Base-by-base conservation (phyloP, 1,140 invertebrate genomes). In the Leptinotarsa defecta region DNA sequence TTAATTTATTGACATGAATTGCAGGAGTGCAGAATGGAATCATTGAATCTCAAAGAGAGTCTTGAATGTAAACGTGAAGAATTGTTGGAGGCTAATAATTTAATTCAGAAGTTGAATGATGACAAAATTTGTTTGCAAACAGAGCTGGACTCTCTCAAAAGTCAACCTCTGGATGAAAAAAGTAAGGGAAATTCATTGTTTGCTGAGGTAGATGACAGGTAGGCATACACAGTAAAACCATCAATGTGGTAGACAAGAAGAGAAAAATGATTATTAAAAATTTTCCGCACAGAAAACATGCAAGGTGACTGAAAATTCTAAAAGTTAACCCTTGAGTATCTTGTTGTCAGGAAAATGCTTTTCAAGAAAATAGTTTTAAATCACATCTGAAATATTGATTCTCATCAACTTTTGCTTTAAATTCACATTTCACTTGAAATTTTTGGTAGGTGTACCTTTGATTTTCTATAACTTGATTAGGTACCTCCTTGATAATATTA, bases 111-210 rank as follows among this genome's bases (percentile, higher is more conserved):
- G 20, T 71, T 83, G 43, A 77, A 79, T 71, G 80, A 83, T 75
- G 82, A 83, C 15, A 57, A 78, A 48, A 15, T 74, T 27, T 27
- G 69, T 71, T 43, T 76, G 3, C 78, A 78, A 52, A 75, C 27
- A 19, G 78, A 83, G 72, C 69, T 82, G 48, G 79, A 81, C 61
- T n/a, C 22, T n/a, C n/a, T 76, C 4, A 81, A 78, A 77, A 79
- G 70, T 64, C 74, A 79, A 73, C 81, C 81, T 11, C 48, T 80
- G n/a, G 70, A 82, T 73, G 49, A 68, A 19, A 63, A 75, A 13
- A 80, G 77, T 48, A 77, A 80, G 78, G 82, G 82, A 49, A 83
- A 83, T 75, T 83, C 82, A 24, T 68, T 83, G 63, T 83, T 83
- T 80, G 81, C 81, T 13, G 80, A 83, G 79, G 81, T 83, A 4